Conservation (phyloP, 2,113 vertebrate species). For the Rallus limicola region DNA sequence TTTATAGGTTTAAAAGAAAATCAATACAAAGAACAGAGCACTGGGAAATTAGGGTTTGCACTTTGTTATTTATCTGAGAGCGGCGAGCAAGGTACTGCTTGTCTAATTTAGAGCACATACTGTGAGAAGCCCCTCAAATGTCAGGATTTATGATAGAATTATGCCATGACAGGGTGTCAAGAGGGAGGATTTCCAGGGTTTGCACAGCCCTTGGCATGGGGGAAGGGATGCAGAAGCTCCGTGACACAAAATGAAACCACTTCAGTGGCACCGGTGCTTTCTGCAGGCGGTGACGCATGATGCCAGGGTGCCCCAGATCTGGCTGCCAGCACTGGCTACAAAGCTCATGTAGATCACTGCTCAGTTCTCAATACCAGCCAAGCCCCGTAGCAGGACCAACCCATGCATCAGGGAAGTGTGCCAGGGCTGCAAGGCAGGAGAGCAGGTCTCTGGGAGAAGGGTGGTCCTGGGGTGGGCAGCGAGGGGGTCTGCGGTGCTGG, state of each 20-base stretch:
- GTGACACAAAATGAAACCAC: not conserved
- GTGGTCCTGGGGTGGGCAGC: not conserved
- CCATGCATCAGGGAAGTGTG: not conserved
- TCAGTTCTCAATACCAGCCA: not conserved
- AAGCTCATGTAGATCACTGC: not conserved
- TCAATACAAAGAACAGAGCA: not conserved
- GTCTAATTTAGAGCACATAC: not conserved
- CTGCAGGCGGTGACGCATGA: not conserved
- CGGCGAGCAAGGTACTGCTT: not conserved
- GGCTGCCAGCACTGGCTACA: not conserved
- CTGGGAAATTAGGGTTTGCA: not conserved
- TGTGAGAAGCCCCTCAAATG: conserved; percentile 17
- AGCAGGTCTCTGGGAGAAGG: not conserved
- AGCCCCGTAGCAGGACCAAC: not conserved
- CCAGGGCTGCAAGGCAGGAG: not conserved
- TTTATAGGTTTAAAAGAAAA: not conserved
- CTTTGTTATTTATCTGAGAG: not conserved
- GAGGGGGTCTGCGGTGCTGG: not conserved
- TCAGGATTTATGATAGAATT: conserved; percentile 14
- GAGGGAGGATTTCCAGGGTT: conserved; percentile 13
- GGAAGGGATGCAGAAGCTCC: not conserved
- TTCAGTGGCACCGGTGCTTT: not conserved
- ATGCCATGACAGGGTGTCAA: not conserved
- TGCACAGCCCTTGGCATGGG: not conserved
- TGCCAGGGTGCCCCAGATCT: not conserved